Conservation (phyloP, 2,888 invertebrate genomes). For the Hyposoter dolosus region DNA sequence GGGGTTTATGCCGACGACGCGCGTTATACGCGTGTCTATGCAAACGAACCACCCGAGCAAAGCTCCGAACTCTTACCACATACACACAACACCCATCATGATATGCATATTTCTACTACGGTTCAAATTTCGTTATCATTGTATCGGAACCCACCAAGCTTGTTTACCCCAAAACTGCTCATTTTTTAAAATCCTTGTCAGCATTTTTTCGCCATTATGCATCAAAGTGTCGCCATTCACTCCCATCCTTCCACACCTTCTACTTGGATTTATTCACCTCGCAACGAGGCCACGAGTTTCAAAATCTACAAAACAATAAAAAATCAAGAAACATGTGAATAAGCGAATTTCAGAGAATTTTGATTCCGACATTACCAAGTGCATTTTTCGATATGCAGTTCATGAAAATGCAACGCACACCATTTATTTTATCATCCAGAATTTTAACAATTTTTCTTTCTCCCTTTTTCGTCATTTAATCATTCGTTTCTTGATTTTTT, state of each 20-base stretch:
- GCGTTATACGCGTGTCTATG: constrained; percentile 65
- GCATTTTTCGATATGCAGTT: background rate
- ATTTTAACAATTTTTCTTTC: too few relatives aligned
- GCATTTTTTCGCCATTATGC: background rate
- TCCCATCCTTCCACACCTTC: constrained; percentile 3
- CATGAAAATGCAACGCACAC: background rate
- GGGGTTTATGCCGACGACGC: constrained; percentile 60
- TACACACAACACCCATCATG: background rate
- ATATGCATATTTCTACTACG: background rate
- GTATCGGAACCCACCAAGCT: constrained; percentile 17
- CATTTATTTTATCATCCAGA: background rate
- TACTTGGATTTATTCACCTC: background rate
- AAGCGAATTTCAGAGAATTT: background rate
- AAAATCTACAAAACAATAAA: background rate
- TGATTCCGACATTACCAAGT: too few relatives aligned
- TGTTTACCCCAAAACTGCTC: background rate
- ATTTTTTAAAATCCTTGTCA: background rate
- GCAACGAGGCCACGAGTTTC: background rate
- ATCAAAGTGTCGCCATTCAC: background rate
- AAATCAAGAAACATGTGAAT: background rate
- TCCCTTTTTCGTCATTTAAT: too few relatives aligned
- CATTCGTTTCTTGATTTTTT: too few relatives aligned
- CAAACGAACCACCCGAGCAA: constrained; percentile 60
- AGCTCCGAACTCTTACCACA: constrained; percentile 31
- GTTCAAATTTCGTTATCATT: constrained; percentile 36